Base-by-base conservation (phyloP, 2,797 vertebrate genomes). In the Anniella stebbinsi region DNA sequence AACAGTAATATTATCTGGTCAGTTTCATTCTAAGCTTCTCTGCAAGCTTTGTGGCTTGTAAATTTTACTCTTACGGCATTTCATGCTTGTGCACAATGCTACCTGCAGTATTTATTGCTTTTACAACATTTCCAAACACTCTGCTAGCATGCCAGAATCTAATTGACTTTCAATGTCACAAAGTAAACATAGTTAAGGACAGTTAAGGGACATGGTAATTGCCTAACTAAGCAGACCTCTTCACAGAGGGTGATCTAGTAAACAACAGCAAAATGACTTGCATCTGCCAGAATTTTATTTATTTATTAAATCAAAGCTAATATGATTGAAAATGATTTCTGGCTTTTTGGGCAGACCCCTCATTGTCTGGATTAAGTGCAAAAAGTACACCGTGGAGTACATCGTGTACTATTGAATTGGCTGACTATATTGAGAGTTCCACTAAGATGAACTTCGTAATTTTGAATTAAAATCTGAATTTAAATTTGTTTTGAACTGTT, bases 141-240 rank as follows among this genome's bases (percentile, higher is more conserved):
- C 81, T 33, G 60, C 38, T 73, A 81, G 67, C 48, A 86, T 75
- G 67, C 77, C 45, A 87, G 85, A 86, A 87, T 75, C 84, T 82
- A 90, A 90, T 87, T 90, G 85, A 76, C 89, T 90, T 90, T 90
- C 89, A 90, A 76, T 87, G 85, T 90, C 89, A 90, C 41, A 82
- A 90, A 90, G 69, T 90, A 90, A 90, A 82, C 78, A 90, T 76
- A 69, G 85, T 45, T 82, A 82, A 90, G 84, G 89, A 87, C 84
- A 90, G 70, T 87, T 82, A 89, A 86, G 75, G 88, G 75, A 84
- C 76, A 75, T 28, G 60, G 38, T 90, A 82, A 90, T 69, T 82
- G 85, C 85, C 30, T 82, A 75, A 76, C 78, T 75, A 36, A 87
- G 78, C 78, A 90, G 80, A 38, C 77, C 33, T 75, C 48, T 67